phyloP scores from a whole-genome alignment of 1,140 invertebrate genomes.

The Bactericera cockerelli region DNA sequence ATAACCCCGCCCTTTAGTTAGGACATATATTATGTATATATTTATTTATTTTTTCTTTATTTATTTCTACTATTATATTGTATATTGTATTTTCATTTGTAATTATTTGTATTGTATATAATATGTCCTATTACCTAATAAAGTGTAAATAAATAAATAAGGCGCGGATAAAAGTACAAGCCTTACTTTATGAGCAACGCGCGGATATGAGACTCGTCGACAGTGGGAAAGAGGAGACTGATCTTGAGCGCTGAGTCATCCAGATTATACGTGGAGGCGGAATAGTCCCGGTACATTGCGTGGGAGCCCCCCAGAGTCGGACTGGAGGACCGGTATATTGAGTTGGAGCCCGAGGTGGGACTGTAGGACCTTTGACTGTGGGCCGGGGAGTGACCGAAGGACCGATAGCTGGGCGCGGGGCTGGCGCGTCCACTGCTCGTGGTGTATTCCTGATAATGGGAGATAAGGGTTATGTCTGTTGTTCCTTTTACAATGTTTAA shows the following conservation, averaged over 20 bases:
- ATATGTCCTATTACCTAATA: too few relatives aligned
- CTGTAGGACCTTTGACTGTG: slow-evolving; percentile 21
- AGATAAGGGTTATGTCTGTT: neutral
- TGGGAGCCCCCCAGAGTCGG: slow-evolving; percentile 39
- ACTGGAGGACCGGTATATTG: too few relatives aligned
- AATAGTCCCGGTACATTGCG: neutral
- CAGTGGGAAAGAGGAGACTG: slow-evolving; percentile 79
- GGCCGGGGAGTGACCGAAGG: neutral
- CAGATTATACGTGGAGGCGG: slow-evolving; percentile 22
- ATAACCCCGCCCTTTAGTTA: too few relatives aligned
- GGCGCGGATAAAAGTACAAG: slow-evolving; percentile 21
- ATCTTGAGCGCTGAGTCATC: slow-evolving; percentile 64
- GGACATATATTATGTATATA: too few relatives aligned
- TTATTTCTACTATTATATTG: too few relatives aligned
- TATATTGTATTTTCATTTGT: too few relatives aligned
- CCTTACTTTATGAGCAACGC: slow-evolving; percentile 74
- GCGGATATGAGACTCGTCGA: slow-evolving; percentile 71
- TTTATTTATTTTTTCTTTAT: too few relatives aligned
- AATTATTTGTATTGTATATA: too few relatives aligned
- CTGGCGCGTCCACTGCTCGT: slow-evolving; percentile 30
- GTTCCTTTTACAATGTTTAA: neutral
- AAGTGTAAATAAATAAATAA: slow-evolving; percentile 2
- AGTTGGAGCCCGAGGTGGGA: slow-evolving; percentile 30
- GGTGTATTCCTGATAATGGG: slow-evolving; percentile 19
- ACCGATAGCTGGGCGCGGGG: slow-evolving; percentile 17